Base-by-base conservation (phyloP, 1,140 invertebrate genomes). In the Contarinia nasturtii region DNA sequence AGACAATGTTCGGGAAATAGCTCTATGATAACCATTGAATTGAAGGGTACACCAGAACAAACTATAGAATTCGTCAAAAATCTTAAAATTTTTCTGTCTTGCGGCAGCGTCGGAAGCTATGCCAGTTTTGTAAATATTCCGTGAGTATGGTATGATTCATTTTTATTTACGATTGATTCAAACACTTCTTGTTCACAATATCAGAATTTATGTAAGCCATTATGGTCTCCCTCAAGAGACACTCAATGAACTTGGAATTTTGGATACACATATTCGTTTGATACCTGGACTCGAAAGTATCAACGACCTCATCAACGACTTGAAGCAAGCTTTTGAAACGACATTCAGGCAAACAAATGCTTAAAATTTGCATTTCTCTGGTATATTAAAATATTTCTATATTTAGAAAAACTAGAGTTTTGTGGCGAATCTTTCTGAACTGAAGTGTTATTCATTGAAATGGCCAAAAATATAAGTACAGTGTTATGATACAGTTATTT, bases 51-150 rank as follows among this genome's bases (percentile, higher is more conserved):
- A 12, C 47, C 72, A 8, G 59, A 73, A 18, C 70, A 83, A 54
- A 69, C 80, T 0, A 57, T 58, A n/a, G 79, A 70, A 49, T 91
- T 97, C 57, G 65, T 91, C 14, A 71, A 72, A 53, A 61, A 73
- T 2, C 61, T 91, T 4, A 82, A 87, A 69, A 49, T 88, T 12
- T 86, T 95, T 58, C 78, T 73, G 2, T 62, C 93, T 15, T 90
- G 91, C 15, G 89, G 92, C 63, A 92, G 87, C 65, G 71, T 96
- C 20, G 92, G 92, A 47, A 89, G 89, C 42, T 90, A 10, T 33
- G 44, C 5, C 12, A 45, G 44, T n/a, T 34, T 33, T 5, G 33
- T 18, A 2, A 14, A 3, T 3, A 18, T 20, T 10, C 22, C 44
- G 21, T 34, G 8, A 33, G 14, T 40, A 14, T 40, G 14, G 14